Conservation (phyloP, 2,113 vertebrate species). For the Prolemur simus region DNA sequence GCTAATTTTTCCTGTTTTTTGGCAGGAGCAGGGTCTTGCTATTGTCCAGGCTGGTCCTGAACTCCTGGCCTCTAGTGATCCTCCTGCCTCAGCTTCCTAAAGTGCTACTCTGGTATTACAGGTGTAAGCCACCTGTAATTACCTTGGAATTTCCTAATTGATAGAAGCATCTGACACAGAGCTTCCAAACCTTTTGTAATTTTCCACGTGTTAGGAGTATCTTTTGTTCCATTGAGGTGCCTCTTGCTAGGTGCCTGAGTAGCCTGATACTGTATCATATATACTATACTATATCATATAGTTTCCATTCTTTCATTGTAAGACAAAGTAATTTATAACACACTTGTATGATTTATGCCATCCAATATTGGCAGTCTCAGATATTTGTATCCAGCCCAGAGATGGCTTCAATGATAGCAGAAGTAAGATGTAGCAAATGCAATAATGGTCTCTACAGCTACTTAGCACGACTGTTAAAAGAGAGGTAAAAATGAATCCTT, state of each 20-base stretch:
- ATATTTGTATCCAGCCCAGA: background rate
- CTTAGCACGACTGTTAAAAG: slow-evolving; percentile 30
- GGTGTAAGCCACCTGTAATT: no score
- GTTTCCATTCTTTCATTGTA: slow-evolving; percentile 3
- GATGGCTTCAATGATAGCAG: background rate
- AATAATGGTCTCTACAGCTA: background rate
- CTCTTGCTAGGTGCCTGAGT: background rate
- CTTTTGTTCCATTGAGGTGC: background rate
- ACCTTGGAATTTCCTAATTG: background rate
- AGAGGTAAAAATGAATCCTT: slow-evolving; percentile 12
- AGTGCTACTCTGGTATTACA: no score
- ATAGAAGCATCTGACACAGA: background rate
- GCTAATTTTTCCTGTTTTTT: no score
- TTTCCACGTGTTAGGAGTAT: background rate
- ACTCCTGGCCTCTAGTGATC: no score
- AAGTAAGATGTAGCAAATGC: background rate
- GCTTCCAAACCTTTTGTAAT: background rate
- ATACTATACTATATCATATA: no score
- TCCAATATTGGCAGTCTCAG: background rate
- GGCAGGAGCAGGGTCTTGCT: no score
- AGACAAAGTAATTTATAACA: background rate
- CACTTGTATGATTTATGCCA: background rate
- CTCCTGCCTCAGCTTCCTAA: no score
- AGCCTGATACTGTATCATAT: background rate
- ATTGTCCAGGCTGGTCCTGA: no score